Conservation (phyloP, 2,113 vertebrate species). For the Eleginops maclovinus region DNA sequence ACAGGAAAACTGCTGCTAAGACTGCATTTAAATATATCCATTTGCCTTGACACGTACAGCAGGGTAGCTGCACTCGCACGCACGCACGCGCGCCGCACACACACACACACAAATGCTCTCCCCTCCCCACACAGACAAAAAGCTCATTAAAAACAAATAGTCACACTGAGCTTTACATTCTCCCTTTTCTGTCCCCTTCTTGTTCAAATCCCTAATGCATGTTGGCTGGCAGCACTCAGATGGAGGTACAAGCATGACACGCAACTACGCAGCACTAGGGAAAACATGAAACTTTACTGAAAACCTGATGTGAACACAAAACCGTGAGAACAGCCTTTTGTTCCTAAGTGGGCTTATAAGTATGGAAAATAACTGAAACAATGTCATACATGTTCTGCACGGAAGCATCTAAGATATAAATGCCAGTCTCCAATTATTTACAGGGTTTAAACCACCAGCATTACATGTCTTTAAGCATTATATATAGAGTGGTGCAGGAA, state of each 20-base stretch:
- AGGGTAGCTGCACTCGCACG: constrained; percentile 2
- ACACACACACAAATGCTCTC: not conserved
- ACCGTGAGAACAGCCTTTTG: not conserved
- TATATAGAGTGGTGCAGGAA: no score
- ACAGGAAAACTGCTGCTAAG: constrained; percentile 58
- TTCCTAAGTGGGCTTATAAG: not conserved
- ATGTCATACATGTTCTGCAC: not conserved
- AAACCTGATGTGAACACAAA: not conserved
- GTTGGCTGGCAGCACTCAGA: constrained; percentile 4
- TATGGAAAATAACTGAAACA: not conserved
- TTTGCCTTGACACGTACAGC: constrained; percentile 45
- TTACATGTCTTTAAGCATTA: not conserved
- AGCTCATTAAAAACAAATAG: constrained; percentile 54
- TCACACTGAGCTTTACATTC: constrained; percentile 18
- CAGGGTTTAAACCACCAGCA: not conserved
- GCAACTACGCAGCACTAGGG: not conserved
- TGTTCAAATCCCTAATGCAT: constrained; percentile 20
- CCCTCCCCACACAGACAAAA: constrained; percentile 10
- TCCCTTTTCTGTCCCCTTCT: not conserved
- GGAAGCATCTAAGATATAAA: not conserved
- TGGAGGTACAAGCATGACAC: not conserved
- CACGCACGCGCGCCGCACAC: not conserved
- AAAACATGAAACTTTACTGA: constrained; percentile 5
- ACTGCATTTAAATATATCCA: constrained; percentile 65
- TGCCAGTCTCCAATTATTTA: not conserved